Evolutionary conservation across 1,140 invertebrate genomes (phyloP).

Genomic region (Rhagoletis zephyria): DNA sequence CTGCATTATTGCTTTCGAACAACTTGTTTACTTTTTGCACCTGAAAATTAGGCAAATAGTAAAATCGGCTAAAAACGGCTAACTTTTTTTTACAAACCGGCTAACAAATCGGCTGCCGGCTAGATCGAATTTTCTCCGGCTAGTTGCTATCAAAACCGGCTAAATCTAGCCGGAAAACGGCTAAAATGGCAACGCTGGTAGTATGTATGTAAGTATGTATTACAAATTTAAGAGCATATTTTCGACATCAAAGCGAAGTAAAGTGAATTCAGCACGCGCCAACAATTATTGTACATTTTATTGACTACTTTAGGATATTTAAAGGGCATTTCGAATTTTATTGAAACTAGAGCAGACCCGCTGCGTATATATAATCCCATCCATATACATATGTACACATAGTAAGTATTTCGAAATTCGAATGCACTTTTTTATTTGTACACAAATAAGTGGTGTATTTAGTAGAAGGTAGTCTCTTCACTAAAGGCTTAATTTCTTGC

Average conservation of each 20-base stretch:
- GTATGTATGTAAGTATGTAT: background rate
- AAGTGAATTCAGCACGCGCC: constrained; percentile 47
- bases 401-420: background rate
- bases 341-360: background rate
- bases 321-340: constrained; percentile 14
- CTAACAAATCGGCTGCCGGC: too few species aligned
- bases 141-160: too few species aligned
- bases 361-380: background rate
- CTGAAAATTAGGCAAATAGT: too few species aligned
- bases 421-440: background rate
- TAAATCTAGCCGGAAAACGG: too few species aligned
- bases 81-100: too few species aligned
- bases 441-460: too few species aligned
- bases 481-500: background rate
- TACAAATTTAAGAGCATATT: constrained; percentile 45
- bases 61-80: too few species aligned
- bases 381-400: background rate
- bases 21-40: too few species aligned
- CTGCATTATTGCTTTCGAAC: too few species aligned
- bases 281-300: constrained; percentile 32
- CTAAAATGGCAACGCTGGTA: too few species aligned
- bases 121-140: too few species aligned
- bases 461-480: too few species aligned
- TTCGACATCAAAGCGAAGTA: constrained; percentile 26
- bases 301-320: constrained; percentile 1